Base-by-base conservation (phyloP, 2,113 vertebrate species). In the Siniperca knerii region DNA sequence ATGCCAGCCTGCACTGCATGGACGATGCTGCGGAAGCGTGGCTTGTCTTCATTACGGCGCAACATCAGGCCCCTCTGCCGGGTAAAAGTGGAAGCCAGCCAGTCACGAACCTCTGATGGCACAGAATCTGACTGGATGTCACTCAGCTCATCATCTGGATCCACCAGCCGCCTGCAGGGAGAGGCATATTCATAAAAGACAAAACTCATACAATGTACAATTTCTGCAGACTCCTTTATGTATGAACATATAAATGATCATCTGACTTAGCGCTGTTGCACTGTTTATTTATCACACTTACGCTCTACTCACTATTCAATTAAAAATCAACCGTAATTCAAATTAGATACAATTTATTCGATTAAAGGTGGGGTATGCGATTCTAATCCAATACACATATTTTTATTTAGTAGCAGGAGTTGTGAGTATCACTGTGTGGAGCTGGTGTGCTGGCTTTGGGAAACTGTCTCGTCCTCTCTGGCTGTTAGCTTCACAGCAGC, bases 1-100 rank as follows among this genome's bases (percentile, higher is more conserved):
- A 99, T 99, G 58, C 98, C 97, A 78, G 98, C 98, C 92, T 99
- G 98, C 62, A 99, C 97, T 2, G 97, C 98, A 20, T 98, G 98
- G 54, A 99, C 98, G 0, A 99, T 99, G 93, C 96, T 99, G 87
- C 97, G 97, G 93, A 99, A 99, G 0, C 97, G 93, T 0, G 96
- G 98, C 66, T 99, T 99, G 87, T 99, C 98, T 61, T 99, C 98
- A 0, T 91, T 96, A 65, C 96, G 94, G 42, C 94, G 96, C 11
- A 97, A 93, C 95, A 97, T 97, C 94, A 97, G 95, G n/a, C 96
- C 96, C 96, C 97, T 98, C 92, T 99, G 98, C 54, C 96, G 90
- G 0, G 98, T 99, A 91, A 99, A 99, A 70, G 98, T 99, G 75
- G 97, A 97, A 40, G 98, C 97, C 94, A 99, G 94, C 98, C 98